Conservation (phyloP, 2,113 vertebrate species). For the Spea bombifrons region DNA sequence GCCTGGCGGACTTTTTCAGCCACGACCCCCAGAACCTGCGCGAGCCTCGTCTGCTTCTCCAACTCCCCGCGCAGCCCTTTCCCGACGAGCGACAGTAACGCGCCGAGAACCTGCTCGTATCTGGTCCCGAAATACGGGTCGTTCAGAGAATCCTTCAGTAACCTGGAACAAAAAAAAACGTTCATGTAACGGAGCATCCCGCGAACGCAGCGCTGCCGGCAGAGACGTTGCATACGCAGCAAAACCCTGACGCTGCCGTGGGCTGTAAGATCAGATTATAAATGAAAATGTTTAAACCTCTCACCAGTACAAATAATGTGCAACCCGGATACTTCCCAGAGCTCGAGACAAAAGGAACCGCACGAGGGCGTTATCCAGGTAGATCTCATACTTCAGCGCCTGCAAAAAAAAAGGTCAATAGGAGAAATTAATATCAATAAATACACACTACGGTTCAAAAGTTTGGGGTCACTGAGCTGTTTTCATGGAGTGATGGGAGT, state of each 20-base stretch:
- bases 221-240: too few relatives aligned
- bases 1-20: constrained; percentile 91
- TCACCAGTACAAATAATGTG: constrained; percentile 93
- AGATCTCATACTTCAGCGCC: constrained; percentile 92
- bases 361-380: constrained; percentile 85
- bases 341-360: constrained; percentile 87
- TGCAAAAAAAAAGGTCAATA: constrained; percentile 49
- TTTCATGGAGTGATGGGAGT: too few relatives aligned
- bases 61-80: constrained; percentile 81
- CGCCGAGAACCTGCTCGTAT: constrained; percentile 85
- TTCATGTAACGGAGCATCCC: not conserved
- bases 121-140: constrained; percentile 80
- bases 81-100: constrained; percentile 86
- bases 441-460: not conserved
- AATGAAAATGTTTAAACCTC: constrained; percentile 18
- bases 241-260: too few relatives aligned
- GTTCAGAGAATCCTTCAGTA: constrained; percentile 90
- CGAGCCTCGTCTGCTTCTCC: constrained; percentile 84
- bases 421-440: not conserved
- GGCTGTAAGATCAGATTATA: too few relatives aligned
- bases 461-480: too few relatives aligned
- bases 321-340: constrained; percentile 84
- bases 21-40: constrained; percentile 83
- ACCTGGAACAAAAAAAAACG: constrained; percentile 69
- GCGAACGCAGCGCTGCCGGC: too few relatives aligned